These are phyloP conservation scores for Naso thynnoides DNA, from an alignment of 2,797 vertebrate genomes.

Conservation along the genomic window DNA sequence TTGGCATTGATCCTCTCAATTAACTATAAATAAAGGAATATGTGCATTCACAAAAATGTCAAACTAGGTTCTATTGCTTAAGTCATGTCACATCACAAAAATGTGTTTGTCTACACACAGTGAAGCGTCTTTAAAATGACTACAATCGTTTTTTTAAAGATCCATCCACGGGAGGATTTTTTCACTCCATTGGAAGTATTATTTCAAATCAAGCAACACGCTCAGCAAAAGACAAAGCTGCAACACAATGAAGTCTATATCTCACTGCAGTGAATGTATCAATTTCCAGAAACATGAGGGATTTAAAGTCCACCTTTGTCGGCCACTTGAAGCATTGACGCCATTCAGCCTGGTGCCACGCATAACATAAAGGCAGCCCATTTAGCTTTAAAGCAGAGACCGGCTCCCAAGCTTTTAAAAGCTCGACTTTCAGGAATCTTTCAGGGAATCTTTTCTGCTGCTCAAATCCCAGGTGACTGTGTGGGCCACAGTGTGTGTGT, in stretches of 20 bases:
- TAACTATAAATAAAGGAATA: too few relatives aligned
- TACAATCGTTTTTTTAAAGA: not conserved
- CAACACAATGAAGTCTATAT: constrained; percentile 53
- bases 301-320: constrained; percentile 70
- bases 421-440: constrained; percentile 89
- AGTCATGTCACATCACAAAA: too few relatives aligned
- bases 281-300: constrained; percentile 65
- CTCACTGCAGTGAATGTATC: constrained; percentile 50
- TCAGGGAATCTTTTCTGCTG: constrained; percentile 85
- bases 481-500: constrained; percentile 59
- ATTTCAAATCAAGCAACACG: constrained; percentile 34
- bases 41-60: too few relatives aligned
- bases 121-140: not conserved
- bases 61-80: not conserved
- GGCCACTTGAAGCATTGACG: constrained; percentile 74
- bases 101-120: not conserved
- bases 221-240: constrained; percentile 28
- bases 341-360: constrained; percentile 75
- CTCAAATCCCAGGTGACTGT: constrained; percentile 68
- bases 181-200: constrained; percentile 3
- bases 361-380: constrained; percentile 77
- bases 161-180: not conserved
- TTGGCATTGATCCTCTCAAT: too few relatives aligned
- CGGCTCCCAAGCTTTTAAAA: constrained; percentile 85
- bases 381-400: constrained; percentile 80